phyloP scores from a whole-genome alignment of 2,113 vertebrate genomes.

The Oriolus oriolus region DNA sequence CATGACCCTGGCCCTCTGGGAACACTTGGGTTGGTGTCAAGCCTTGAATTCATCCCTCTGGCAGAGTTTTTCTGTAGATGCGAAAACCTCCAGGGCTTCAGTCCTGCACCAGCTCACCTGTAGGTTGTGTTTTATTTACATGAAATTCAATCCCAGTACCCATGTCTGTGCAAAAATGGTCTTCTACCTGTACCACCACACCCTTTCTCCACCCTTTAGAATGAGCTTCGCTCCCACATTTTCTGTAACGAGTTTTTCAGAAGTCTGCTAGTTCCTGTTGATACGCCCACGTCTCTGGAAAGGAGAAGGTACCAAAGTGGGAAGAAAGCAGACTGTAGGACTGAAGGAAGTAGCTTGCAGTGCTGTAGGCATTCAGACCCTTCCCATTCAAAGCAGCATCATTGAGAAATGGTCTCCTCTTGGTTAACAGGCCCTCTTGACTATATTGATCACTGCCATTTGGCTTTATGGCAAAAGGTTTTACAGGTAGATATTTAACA shows the following conservation, averaged over 20 bases:
- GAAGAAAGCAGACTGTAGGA: background rate
- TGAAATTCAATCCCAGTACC: background rate
- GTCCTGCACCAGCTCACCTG: background rate
- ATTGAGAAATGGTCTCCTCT: background rate
- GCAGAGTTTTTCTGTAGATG: background rate
- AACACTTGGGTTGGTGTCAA: background rate
- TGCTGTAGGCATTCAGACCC: background rate
- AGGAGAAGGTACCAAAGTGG: background rate
- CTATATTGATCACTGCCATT: background rate
- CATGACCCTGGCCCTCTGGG: background rate
- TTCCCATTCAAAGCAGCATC: background rate
- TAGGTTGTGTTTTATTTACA: background rate
- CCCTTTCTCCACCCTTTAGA: background rate
- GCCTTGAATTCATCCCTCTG: background rate
- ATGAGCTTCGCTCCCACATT: background rate
- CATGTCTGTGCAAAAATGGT: background rate
- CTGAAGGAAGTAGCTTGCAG: background rate
- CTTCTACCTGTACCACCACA: background rate
- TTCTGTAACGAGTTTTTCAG: background rate
- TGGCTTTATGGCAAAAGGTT: background rate
- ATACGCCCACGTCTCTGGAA: background rate
- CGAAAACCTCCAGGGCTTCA: background rate
- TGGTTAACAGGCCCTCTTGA: background rate
- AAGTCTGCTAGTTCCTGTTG: background rate
- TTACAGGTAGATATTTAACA: background rate